Evolutionary conservation across 2,113 vertebrate species (phyloP).

Genomic region (Anolis sagrei): DNA sequence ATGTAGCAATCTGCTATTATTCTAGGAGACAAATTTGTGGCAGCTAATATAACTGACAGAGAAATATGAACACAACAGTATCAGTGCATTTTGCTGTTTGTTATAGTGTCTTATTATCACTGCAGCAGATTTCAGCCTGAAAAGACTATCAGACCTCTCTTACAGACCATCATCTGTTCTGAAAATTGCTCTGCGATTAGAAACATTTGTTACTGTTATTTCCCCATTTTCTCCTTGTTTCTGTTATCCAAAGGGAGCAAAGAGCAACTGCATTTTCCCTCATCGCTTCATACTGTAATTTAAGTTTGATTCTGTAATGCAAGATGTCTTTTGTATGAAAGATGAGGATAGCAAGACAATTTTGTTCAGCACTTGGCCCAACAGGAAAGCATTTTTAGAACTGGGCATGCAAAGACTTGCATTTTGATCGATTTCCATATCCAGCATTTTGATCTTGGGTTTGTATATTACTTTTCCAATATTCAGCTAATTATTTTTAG

Average conservation of each 20-base stretch:
- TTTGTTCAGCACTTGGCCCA: slow-evolving; percentile 21
- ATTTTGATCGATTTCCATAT: slow-evolving; percentile 47
- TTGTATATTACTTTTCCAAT: slow-evolving; percentile 44
- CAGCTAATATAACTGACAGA: slow-evolving; percentile 49
- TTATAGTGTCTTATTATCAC: slow-evolving; percentile 31
- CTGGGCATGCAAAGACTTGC: slow-evolving; percentile 15
- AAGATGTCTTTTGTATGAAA: slow-evolving; percentile 40
- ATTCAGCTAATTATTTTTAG: slow-evolving; percentile 56
- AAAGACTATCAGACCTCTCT: slow-evolving; percentile 17
- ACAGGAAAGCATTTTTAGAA: slow-evolving; percentile 41
- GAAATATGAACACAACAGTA: slow-evolving; percentile 54
- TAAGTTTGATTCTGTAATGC: slow-evolving; percentile 38
- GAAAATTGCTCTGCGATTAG: slow-evolving; percentile 45
- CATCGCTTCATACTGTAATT: slow-evolving; percentile 13
- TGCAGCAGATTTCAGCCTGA: slow-evolving; percentile 22
- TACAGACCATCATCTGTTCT: neutral
- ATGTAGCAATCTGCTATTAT: slow-evolving; percentile 36
- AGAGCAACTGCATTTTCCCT: slow-evolving; percentile 22
- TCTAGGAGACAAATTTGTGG: slow-evolving; percentile 21
- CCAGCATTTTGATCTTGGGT: slow-evolving; percentile 39
- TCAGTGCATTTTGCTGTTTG: slow-evolving; percentile 40
- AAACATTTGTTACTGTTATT: slow-evolving; percentile 43
- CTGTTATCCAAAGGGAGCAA: slow-evolving; percentile 29
- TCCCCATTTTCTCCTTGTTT: slow-evolving; percentile 24
- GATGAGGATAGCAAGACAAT: slow-evolving; percentile 33